Conservation (phyloP, 2,113 vertebrate species). For the Petrocephalus zakoni region DNA sequence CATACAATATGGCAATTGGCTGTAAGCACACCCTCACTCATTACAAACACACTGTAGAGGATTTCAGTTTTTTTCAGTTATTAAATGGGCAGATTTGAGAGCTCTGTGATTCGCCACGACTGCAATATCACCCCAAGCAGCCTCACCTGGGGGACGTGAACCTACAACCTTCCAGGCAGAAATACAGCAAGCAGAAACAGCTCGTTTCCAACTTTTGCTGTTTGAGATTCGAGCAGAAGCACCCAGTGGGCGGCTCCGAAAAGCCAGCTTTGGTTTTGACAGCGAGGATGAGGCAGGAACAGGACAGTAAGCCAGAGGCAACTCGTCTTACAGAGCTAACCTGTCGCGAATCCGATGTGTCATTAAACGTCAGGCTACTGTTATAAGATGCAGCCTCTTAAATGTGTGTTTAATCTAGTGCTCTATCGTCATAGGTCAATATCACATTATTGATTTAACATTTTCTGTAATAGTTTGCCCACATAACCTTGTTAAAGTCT, state of each 20-base stretch:
- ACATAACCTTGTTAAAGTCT: slow-evolving; percentile 2
- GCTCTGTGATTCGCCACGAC: background rate
- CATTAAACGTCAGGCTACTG: background rate
- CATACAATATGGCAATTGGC: background rate
- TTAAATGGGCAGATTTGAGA: background rate
- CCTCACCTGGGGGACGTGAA: background rate
- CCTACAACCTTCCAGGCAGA: background rate
- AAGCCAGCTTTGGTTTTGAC: background rate
- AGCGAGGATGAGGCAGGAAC: background rate
- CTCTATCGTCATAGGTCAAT: background rate
- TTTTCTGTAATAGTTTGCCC: slow-evolving; percentile 5
- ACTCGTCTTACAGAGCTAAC: background rate
- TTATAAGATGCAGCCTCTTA: background rate
- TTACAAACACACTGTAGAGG: background rate
- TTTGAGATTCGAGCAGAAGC: background rate
- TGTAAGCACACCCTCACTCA: background rate
- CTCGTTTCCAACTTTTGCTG: background rate
- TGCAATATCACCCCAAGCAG: background rate
- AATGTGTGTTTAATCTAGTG: background rate
- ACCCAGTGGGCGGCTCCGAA: background rate
- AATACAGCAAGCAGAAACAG: background rate
- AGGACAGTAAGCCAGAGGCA: background rate
- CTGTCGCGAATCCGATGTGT: background rate
- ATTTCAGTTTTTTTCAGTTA: background rate
- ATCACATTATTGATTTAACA: slow-evolving; percentile 4